Percentiles rank a stretch among this genome's conserved stretches.
Conservation (phyloP, 2,888 invertebrate species). For the Platerodrilus igneus region DNA sequence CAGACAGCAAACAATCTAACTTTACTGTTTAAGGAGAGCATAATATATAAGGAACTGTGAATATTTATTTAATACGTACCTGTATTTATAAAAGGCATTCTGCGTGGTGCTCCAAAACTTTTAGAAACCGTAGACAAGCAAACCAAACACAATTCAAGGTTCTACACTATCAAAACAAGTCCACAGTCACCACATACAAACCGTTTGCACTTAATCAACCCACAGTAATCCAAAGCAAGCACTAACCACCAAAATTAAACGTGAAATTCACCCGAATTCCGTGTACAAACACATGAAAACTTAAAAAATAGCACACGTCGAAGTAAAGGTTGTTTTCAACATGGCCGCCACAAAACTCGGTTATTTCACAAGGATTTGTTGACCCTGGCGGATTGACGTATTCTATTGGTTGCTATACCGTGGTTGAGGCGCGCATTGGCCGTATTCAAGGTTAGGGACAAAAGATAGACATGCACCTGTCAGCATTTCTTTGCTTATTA, state of each 20-base stretch:
- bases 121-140: slow-evolving; percentile 37
- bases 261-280: slow-evolving; percentile 28
- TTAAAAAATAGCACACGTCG: slow-evolving; percentile 47
- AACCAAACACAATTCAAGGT: slow-evolving; percentile 49
- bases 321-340: slow-evolving; percentile 50
- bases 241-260: slow-evolving; percentile 30
- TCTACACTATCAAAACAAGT: slow-evolving; percentile 44
- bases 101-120: slow-evolving; percentile 41
- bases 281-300: slow-evolving; percentile 39
- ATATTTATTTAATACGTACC: no score
- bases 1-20: no score
- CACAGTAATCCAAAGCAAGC: slow-evolving; percentile 30
- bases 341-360: slow-evolving; percentile 51
- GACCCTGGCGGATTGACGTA: slow-evolving; percentile 46
- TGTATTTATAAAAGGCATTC: slow-evolving; percentile 41
- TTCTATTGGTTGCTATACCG: slow-evolving; percentile 44
- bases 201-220: slow-evolving; percentile 31
- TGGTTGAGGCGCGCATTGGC: slow-evolving; percentile 44
- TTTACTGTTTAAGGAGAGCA: no score
- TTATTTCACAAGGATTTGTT: slow-evolving; percentile 52
- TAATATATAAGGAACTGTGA: no score
- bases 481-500: slow-evolving; percentile 30
- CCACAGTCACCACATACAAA: slow-evolving; percentile 33
- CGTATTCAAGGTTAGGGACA: slow-evolving; percentile 50
- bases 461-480: slow-evolving; percentile 50